Evolutionary conservation across 2,888 invertebrate species (phyloP), one percentile per base, ranked within the genome.

Genomic region (Habrosyne pyritoides): DNA sequence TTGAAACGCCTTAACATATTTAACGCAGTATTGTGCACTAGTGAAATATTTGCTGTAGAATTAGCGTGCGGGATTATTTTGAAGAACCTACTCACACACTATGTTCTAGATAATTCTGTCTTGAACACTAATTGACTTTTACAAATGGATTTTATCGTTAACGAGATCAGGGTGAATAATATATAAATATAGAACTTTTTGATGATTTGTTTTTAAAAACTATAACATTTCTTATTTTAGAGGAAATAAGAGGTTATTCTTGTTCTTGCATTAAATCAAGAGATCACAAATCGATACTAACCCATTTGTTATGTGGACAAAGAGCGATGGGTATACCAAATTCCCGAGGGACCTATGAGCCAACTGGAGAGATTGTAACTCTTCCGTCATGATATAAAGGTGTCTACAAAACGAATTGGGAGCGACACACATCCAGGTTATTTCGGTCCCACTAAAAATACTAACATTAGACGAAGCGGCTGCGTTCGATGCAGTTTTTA

Each of bases 371-470:
- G 36, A 42, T 42, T 42, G n/a, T 42, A 42, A 42, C 42, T 42
- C 42, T 42, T 63, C 65, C 60, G 52, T 57, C 66, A 21, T 53
- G 67, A 67, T 63, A 66, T 67, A 74, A 75, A 74, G 70, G 71
- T 71, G 66, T 55, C 60, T 81, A 73, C 74, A 73, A n/a, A 79
- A 78, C 73, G 81, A 77, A 79, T 76, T 67, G 69, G 71, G 73
- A 69, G 67, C 83, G 83, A 75, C 84, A 84, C 79, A 83, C 71
- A 81, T 82, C 42, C 18, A 66, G 65, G 70, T 79, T 89, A 89
- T 89, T 90, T 83, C 68, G 67, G 84, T 74, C 69, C 70, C 66
- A 72, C 86, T 89, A 89, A 87, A 89, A 89, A 89, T 89, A 89
- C 76, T 59, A 65, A 57, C 65, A 63, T 71, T 70, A 67, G 72